phyloP scores from a whole-genome alignment of 1,140 invertebrate genomes.

The Uloborus diversus region DNA sequence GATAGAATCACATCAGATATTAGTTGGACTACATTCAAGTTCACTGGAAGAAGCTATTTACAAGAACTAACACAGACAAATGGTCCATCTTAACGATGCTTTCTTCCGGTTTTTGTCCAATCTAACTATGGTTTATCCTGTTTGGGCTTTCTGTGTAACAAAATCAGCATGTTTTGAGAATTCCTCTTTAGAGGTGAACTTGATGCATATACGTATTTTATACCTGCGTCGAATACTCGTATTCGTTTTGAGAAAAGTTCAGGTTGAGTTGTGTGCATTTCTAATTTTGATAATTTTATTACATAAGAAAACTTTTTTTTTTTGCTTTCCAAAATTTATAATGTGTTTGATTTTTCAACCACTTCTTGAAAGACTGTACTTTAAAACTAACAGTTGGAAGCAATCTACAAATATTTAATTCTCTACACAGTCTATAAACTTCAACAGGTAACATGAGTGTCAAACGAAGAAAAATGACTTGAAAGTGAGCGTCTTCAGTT shows the following conservation, averaged over 20 bases:
- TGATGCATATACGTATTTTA: conserved; percentile 2
- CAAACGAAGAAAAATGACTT: conserved; percentile 14
- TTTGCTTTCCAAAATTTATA: conserved; percentile 8
- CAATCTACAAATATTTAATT: conserved; percentile 48
- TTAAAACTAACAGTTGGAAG: conserved; percentile 50
- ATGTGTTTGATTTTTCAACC: background rate
- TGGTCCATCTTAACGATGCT: no score
- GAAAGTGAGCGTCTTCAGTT: conserved; percentile 38
- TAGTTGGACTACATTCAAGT: conserved; percentile 54
- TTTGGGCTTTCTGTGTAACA: conserved; percentile 45
- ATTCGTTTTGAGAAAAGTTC: background rate
- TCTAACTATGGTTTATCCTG: background rate
- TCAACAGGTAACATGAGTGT: conserved; percentile 49
- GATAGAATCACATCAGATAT: conserved; percentile 51
- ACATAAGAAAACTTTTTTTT: background rate
- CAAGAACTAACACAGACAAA: conserved; percentile 51
- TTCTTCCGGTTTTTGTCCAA: conserved; percentile 20
- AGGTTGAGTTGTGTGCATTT: background rate
- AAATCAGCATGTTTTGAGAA: background rate
- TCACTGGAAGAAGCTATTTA: conserved; percentile 54
- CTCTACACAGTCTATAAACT: conserved; percentile 45
- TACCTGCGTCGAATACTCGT: background rate
- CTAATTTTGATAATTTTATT: background rate
- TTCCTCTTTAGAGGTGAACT: background rate
- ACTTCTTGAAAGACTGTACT: conserved; percentile 30